phyloP scores from a whole-genome alignment of 2,113 vertebrate species.

The Chaetops frenatus region DNA sequence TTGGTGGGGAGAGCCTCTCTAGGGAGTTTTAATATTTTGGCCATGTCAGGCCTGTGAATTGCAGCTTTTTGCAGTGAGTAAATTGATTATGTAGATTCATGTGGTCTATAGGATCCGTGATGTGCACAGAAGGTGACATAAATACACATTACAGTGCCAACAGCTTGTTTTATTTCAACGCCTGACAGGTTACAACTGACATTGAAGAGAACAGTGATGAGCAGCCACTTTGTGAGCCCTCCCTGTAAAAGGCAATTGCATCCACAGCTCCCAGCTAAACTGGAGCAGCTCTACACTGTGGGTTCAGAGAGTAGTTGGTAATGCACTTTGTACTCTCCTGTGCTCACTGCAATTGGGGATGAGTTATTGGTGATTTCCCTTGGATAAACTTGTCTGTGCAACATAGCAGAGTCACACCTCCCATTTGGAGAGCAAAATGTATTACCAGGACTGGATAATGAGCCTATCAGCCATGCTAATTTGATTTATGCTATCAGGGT shows the following conservation, averaged over 20 bases:
- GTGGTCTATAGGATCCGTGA: neutral
- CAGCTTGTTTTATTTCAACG: neutral
- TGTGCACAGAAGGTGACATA: neutral
- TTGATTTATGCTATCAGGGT: neutral
- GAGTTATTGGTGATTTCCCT: neutral
- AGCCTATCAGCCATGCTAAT: neutral
- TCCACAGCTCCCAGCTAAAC: conserved; percentile 42
- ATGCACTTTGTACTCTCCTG: neutral
- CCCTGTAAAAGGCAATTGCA: conserved; percentile 4
- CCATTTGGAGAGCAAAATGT: neutral
- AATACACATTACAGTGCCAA: neutral
- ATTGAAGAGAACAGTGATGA: conserved; percentile 49
- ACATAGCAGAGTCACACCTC: neutral
- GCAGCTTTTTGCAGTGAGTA: neutral
- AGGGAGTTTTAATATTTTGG: neutral
- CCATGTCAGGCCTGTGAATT: neutral
- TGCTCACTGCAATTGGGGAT: neutral
- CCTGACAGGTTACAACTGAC: conserved; percentile 56
- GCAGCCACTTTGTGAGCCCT: conserved; percentile 38
- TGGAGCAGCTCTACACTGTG: conserved; percentile 24
- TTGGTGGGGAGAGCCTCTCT: neutral
- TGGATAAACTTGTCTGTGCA: neutral
- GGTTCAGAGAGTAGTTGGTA: conserved; percentile 25
- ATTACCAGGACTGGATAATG: neutral
- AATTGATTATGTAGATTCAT: neutral